These are phyloP conservation scores for Sitobion miscanthi DNA, from an alignment of 1,140 invertebrate species.

Conservation along the genomic window DNA sequence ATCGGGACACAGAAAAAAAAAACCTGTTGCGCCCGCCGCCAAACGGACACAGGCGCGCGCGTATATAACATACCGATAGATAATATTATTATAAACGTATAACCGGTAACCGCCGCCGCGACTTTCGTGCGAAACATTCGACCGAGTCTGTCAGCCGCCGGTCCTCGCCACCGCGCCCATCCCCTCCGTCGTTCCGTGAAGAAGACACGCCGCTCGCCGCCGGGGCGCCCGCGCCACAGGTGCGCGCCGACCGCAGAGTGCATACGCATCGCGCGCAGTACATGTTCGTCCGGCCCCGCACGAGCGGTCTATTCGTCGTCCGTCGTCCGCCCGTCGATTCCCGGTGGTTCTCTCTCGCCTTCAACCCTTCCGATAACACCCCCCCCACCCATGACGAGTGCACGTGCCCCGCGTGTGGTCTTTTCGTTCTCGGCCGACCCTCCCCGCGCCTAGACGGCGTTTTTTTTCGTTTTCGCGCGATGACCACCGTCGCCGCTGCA, in stretches of 20 bases:
- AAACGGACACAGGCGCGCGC: not conserved
- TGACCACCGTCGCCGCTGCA: not conserved
- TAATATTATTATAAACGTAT: not conserved
- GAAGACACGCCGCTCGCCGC: not conserved
- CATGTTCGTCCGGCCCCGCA: not conserved
- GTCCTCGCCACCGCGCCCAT: not conserved
- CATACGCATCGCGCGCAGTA: not conserved
- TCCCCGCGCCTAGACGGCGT: not conserved
- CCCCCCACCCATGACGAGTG: not conserved
- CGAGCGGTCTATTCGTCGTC: not conserved
- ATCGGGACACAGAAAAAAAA: not conserved
- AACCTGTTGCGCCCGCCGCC: not conserved
- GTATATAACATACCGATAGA: not conserved
- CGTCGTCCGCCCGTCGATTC: not conserved
- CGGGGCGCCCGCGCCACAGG: not conserved
- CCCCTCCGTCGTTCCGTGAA: not conserved
- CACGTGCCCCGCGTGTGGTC: not conserved
- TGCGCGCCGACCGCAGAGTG: not conserved
- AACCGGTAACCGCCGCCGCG: not conserved
- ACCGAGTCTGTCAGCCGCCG: not conserved
- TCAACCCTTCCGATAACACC: not conserved
- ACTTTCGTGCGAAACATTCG: conserved; percentile 13
- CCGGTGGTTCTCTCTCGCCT: not conserved
- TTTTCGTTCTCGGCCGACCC: not conserved
- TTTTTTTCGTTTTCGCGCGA: not conserved